Percentiles rank a stretch among this genome's conserved stretches.
Conservation (phyloP, 2,797 vertebrate species). For the Chaetodon trifasciatus region DNA sequence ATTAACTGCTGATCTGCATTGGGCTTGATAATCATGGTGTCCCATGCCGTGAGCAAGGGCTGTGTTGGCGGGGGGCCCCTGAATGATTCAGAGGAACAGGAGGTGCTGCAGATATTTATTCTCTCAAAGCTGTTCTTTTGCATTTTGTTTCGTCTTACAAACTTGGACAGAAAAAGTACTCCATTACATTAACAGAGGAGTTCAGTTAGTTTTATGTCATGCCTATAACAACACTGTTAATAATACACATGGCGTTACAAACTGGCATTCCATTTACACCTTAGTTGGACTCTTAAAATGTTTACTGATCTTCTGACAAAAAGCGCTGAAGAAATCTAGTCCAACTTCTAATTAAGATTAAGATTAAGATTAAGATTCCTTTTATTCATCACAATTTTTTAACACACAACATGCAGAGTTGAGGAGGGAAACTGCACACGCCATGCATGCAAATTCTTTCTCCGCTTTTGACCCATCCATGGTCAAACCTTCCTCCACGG, state of each 20-base stretch:
- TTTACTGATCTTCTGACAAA: neutral
- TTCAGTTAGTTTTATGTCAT: neutral
- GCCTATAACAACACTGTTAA: neutral
- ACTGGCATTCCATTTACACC: neutral
- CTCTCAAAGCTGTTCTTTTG: constrained; percentile 1
- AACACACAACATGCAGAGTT: no score
- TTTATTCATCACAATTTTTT: no score
- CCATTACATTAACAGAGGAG: neutral
- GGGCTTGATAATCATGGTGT: constrained; percentile 34
- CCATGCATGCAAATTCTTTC: no score
- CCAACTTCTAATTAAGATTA: neutral
- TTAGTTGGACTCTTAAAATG: neutral
- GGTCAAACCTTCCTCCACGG: no score
- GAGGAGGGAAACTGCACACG: no score
- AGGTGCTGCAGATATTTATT: constrained; percentile 30
- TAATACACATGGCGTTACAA: neutral
- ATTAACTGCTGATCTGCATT: constrained; percentile 50
- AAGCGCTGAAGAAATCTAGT: neutral
- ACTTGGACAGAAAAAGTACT: neutral
- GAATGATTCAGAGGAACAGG: constrained; percentile 44
- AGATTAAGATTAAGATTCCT: no score
- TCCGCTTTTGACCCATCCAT: no score
- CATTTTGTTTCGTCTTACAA: constrained; percentile 1
- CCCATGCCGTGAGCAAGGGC: constrained; percentile 28
- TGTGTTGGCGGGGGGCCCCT: constrained; percentile 30